Conservation (phyloP, 30 jellyfish, hydroid and myxozoan genomes). For the Sanderia malayensis region DNA sequence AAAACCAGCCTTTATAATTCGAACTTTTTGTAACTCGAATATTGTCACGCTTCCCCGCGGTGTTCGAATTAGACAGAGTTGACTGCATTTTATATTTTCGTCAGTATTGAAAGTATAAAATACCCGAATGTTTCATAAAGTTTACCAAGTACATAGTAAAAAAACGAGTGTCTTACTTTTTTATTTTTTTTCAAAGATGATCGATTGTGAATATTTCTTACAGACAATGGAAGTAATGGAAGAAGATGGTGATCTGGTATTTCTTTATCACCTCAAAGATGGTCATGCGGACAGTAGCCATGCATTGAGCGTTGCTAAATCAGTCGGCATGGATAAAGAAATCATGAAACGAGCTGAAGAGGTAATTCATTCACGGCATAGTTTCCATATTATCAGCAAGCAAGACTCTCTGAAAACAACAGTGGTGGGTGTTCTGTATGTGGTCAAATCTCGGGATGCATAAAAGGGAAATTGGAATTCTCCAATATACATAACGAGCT, state of each 20-base stretch:
- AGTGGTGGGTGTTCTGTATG: background rate
- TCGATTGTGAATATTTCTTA: too few species aligned
- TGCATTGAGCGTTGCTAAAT: conserved; percentile 76
- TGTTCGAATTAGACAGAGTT: too few species aligned
- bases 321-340: conserved; percentile 70
- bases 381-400: background rate
- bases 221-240: conserved; percentile 92
- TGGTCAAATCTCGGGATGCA: background rate
- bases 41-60: too few species aligned
- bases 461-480: background rate
- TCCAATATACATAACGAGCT: background rate
- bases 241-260: conserved; percentile 83
- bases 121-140: too few species aligned
- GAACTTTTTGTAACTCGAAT: too few species aligned
- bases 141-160: too few species aligned
- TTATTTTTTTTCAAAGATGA: too few species aligned
- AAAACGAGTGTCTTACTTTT: too few species aligned
- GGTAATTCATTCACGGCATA: conserved; percentile 28
- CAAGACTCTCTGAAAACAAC: background rate
- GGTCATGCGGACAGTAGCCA: conserved; percentile 81
- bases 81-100: too few species aligned
- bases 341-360: conserved; percentile 71
- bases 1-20: too few species aligned
- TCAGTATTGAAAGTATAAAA: too few species aligned
- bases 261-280: conserved; percentile 63